phyloP scores from a whole-genome alignment of 2,113 vertebrate genomes.

The Psephotus haematonotus region DNA sequence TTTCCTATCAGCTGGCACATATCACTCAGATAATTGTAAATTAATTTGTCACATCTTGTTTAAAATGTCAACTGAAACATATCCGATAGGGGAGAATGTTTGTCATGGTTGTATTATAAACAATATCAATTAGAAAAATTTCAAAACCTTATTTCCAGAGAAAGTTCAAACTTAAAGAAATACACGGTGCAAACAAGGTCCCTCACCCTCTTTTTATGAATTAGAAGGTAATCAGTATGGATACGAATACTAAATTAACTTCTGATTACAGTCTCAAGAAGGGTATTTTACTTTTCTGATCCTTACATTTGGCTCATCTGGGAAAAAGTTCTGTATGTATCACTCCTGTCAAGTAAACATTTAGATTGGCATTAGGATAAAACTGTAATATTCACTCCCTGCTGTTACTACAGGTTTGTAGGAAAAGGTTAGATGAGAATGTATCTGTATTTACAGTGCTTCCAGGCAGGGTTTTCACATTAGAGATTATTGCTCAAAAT shows the following conservation, averaged over 20 bases:
- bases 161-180: background rate
- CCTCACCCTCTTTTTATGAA: background rate
- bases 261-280: background rate
- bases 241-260: background rate
- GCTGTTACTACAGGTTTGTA: background rate
- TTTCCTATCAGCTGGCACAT: background rate
- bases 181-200: background rate
- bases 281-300: background rate
- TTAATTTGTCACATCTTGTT: background rate
- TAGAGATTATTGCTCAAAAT: conserved; percentile 33
- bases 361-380: background rate
- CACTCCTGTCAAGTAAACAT: background rate
- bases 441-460: background rate
- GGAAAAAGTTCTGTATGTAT: background rate
- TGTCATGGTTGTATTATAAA: background rate
- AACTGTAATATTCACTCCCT: background rate
- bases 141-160: background rate
- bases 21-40: background rate
- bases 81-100: background rate
- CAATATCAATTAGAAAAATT: background rate
- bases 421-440: background rate
- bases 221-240: background rate
- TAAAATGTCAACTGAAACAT: background rate
- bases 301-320: background rate
- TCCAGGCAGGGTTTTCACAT: background rate